Evolutionary conservation across 2,888 invertebrate species (phyloP).

Genomic region (Eristalinus aeneus): DNA sequence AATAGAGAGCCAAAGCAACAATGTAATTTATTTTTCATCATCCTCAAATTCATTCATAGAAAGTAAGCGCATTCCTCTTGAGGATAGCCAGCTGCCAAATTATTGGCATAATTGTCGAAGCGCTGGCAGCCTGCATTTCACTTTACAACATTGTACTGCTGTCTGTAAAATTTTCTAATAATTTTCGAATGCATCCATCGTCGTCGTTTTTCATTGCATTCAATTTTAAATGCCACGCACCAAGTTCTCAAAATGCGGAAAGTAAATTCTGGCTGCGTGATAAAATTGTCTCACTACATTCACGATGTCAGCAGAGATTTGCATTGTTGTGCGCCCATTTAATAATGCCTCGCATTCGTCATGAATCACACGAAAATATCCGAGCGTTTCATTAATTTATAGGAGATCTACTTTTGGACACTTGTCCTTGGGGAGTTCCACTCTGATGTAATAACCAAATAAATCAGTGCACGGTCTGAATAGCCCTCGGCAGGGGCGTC

Average conservation of each 20-base stretch:
- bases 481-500: conserved; percentile 5
- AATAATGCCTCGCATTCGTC: neutral
- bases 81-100: neutral
- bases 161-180: conserved; percentile 1
- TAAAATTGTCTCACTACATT: conserved; percentile 28
- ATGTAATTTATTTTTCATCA: too few species aligned
- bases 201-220: neutral
- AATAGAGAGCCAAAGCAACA: too few species aligned
- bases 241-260: neutral
- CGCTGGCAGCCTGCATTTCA: neutral
- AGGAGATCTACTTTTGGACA: conserved; percentile 40
- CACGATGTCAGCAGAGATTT: conserved; percentile 15
- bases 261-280: neutral
- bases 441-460: conserved; percentile 23
- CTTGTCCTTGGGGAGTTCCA: conserved; percentile 30
- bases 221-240: neutral
- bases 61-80: neutral
- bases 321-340: conserved; percentile 20
- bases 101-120: neutral
- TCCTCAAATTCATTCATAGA: too few species aligned
- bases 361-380: conserved; percentile 33
- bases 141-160: conserved; percentile 2
- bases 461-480: conserved; percentile 49
- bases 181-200: neutral
- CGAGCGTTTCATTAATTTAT: conserved; percentile 25